phyloP scores from a whole-genome alignment of 2,888 invertebrate genomes.

The Ommatoiulus sabulosus region DNA sequence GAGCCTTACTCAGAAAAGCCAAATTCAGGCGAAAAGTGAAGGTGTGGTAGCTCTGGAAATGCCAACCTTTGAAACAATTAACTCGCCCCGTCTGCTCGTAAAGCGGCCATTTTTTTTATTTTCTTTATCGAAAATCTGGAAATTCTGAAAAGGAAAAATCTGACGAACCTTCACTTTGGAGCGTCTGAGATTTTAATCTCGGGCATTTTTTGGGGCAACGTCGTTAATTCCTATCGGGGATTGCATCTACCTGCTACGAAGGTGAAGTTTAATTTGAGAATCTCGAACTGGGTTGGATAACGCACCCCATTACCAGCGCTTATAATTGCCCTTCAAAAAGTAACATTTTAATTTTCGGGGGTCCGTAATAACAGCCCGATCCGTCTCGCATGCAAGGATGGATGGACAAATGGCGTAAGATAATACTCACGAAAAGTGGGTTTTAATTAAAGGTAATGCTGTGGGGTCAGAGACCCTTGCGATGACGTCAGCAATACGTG shows the following conservation, averaged over 20 bases:
- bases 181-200: not conserved
- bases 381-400: not conserved
- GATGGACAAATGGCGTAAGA: not conserved
- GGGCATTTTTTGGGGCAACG: not conserved
- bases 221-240: not conserved
- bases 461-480: not conserved
- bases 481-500: not conserved
- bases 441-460: slow-evolving; percentile 9
- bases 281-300: not conserved
- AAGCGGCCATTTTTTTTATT: not conserved
- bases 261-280: slow-evolving; percentile 11
- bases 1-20: not conserved
- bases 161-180: not conserved
- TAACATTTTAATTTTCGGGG: not conserved
- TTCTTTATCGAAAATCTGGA: not conserved
- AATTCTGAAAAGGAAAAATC: not conserved
- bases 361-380: not conserved
- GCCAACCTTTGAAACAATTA: slow-evolving; percentile 30
- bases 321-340: slow-evolving; percentile 24
- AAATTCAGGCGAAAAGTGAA: not conserved
- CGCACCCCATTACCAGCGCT: not conserved
- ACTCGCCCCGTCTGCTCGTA: not conserved
- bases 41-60: not conserved
- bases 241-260: slow-evolving; percentile 9
- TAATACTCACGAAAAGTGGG: not conserved